Evolutionary conservation across 2,113 vertebrate species (phyloP).

Genomic region (Myxocyprinus asiaticus): DNA sequence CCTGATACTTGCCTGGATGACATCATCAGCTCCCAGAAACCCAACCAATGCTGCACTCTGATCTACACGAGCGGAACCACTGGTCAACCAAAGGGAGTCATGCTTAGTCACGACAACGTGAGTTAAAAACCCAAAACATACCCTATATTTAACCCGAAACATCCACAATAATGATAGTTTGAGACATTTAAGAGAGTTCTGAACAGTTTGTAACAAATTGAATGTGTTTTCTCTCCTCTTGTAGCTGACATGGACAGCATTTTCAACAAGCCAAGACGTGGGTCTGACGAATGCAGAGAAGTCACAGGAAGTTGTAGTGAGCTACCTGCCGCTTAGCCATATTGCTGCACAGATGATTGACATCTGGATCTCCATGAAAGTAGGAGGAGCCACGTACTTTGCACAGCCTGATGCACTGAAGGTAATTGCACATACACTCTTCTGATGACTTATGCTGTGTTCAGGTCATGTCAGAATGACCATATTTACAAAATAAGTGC

Average conservation of each 20-base stretch:
- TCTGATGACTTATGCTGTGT: too few species aligned
- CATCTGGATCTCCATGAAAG: slow-evolving; percentile 83
- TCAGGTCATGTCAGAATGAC: too few species aligned
- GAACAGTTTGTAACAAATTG: neutral
- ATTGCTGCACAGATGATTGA: slow-evolving; percentile 90
- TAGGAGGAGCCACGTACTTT: slow-evolving; percentile 79
- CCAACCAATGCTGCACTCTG: slow-evolving; percentile 89
- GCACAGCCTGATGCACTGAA: slow-evolving; percentile 89
- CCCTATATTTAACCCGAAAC: neutral
- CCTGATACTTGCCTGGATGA: slow-evolving; percentile 72
- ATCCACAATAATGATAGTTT: too few species aligned
- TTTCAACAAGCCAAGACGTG: slow-evolving; percentile 50
- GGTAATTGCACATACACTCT: slow-evolving; percentile 70
- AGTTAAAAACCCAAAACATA: slow-evolving; percentile 1
- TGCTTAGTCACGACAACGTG: slow-evolving; percentile 97
- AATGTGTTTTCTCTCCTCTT: neutral
- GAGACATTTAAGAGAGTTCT: too few species aligned
- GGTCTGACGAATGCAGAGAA: slow-evolving; percentile 39
- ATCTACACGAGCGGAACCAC: slow-evolving; percentile 94
- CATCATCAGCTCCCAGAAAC: slow-evolving; percentile 80
- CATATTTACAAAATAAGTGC: too few species aligned
- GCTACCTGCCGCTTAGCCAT: slow-evolving; percentile 95
- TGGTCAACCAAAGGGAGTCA: slow-evolving; percentile 88
- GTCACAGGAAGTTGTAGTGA: slow-evolving; percentile 83
- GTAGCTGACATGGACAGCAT: slow-evolving; percentile 86